Base-by-base conservation (phyloP, 2,888 invertebrate species). In the Escarpia spicata region DNA sequence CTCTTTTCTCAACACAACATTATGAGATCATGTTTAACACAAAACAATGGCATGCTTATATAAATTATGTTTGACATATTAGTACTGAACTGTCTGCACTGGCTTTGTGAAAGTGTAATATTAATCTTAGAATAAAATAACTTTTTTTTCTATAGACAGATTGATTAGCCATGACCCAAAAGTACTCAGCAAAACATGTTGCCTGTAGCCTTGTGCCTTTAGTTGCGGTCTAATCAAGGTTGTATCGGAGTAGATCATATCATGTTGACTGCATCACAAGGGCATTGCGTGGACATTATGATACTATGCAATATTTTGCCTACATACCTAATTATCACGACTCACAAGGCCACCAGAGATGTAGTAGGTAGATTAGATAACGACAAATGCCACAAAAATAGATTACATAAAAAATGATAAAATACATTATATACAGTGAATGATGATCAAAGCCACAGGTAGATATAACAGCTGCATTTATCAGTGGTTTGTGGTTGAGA, bases 51-150 rank as follows among this genome's bases (percentile, higher is more conserved):
- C n/a, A 75, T 75, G 75, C 75, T 75, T 75, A 75, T 6, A 75
- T 75, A 75, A 75, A 75, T 75, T 75, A 75, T 75, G 75, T 75
- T 26, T 75, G 75, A 75, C n/a, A 75, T 75, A n/a, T 26, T 75
- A 75, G 19, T 26, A 75, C 6, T 75, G n/a, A 75, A 15, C 19
- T 75, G 75, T 26, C 75, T 75, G 75, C 75, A 75, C 26, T 75
- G n/a, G n/a, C 19, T 75, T 75, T 6, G 19, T 75, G 75, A 75
- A 26, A 75, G 26, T 75, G 75, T 75, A 75, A 75, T 6, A 75
- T 75, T 26, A 26, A 75, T 26, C 75, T 75, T 26, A 75, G 26
- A 15, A 6, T 75, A 75, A 75, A 75, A 75, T 26, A 75, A n/a
- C n/a, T 75, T n/a, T 75, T 0, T 26, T 75, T 4, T 75, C 19